phyloP scores from a whole-genome alignment of 2,888 invertebrate species.

The Nipponacmea schrenckii region DNA sequence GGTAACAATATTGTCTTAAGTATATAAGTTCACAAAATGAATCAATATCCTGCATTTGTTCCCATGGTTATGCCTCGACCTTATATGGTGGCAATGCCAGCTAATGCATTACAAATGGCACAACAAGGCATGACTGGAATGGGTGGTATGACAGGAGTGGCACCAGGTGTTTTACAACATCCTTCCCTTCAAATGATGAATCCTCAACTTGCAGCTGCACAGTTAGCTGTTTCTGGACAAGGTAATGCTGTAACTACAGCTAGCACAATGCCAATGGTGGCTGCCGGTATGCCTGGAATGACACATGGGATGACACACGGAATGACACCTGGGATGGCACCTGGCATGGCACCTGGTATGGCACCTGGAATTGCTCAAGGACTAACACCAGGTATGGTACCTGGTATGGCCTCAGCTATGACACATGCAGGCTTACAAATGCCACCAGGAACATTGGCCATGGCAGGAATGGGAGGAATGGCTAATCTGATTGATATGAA shows the following conservation, averaged over 20 bases:
- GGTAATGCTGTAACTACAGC: conserved; percentile 22
- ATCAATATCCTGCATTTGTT: conserved; percentile 52
- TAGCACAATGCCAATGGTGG: conserved; percentile 18
- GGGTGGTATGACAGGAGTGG: conserved; percentile 19
- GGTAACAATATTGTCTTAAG: too few relatives aligned
- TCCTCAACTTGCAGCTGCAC: background rate
- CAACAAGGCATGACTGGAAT: conserved; percentile 27
- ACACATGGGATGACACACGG: background rate
- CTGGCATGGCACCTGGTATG: background rate
- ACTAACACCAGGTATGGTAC: background rate
- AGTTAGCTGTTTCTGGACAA: conserved; percentile 6
- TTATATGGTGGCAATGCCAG: conserved; percentile 56
- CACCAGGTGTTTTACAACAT: background rate
- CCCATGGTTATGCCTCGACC: conserved; percentile 59
- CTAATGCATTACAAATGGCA: conserved; percentile 23
- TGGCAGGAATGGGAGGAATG: conserved; percentile 15
- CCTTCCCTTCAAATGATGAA: conserved; percentile 1
- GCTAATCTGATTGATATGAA: conserved; percentile 6
- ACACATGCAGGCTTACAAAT: conserved; percentile 18
- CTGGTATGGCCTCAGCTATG: conserved; percentile 25
- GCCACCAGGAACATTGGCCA: conserved; percentile 30
- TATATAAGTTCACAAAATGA: conserved; percentile 29
- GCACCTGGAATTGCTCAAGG: background rate
- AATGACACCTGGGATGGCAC: background rate
- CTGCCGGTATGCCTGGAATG: conserved; percentile 19